phyloP scores from a whole-genome alignment of 1,140 invertebrate genomes.

The Thrips palmi region DNA sequence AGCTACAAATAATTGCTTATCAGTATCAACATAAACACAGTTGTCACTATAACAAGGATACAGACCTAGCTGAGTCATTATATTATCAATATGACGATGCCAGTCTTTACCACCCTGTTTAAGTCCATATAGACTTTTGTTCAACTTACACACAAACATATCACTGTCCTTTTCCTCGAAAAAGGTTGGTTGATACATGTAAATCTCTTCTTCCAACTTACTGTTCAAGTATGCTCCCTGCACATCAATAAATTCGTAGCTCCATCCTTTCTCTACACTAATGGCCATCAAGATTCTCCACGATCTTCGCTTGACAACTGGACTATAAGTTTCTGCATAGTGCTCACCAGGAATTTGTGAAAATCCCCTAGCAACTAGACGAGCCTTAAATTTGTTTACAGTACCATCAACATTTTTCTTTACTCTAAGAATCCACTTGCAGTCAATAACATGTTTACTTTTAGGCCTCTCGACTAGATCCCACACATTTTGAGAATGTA shows the following conservation, averaged over 20 bases:
- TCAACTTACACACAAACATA: slow-evolving; percentile 11
- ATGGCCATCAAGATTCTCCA: slow-evolving; percentile 22
- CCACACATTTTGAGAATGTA: too few relatives aligned
- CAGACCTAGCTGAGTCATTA: slow-evolving; percentile 1
- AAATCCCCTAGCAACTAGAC: slow-evolving; percentile 26
- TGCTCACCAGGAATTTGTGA: slow-evolving; percentile 19
- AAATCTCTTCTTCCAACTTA: slow-evolving; percentile 22
- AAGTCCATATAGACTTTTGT: slow-evolving; percentile 12
- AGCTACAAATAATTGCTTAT: neutral
- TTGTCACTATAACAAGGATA: neutral
- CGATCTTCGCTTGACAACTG: slow-evolving; percentile 19
- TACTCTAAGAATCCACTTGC: slow-evolving; percentile 22
- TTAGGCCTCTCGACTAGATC: slow-evolving; percentile 18
- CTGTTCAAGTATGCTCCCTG: slow-evolving; percentile 24
- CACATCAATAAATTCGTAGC: too few relatives aligned
- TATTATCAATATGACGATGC: slow-evolving; percentile 8
- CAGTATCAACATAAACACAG: slow-evolving; percentile 3
- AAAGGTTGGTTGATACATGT: slow-evolving; percentile 21
- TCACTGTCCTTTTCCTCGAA: slow-evolving; percentile 10
- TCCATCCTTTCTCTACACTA: slow-evolving; percentile 18
- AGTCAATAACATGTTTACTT: slow-evolving; percentile 17
- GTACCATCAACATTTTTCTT: slow-evolving; percentile 19
- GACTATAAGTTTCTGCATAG: slow-evolving; percentile 22
- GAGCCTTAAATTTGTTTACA: slow-evolving; percentile 21
- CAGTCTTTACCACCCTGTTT: slow-evolving; percentile 11